A percentile compares a stretch with the other conserved stretches of the same genome.
phyloP scores from a whole-genome alignment of 2,797 vertebrate species.

The Lophius americanus region DNA sequence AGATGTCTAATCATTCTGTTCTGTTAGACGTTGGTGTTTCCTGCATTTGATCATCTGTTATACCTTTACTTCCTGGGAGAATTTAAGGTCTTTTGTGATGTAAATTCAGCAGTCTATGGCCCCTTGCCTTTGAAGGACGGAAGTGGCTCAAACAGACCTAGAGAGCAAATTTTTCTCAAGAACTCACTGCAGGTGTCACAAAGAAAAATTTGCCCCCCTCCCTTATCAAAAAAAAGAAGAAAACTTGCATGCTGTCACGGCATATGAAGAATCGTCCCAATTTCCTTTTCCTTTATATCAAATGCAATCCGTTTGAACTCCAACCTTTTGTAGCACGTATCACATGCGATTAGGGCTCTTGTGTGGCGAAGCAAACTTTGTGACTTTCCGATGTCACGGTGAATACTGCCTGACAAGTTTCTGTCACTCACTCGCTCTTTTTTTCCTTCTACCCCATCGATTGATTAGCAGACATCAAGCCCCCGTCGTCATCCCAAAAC shows the following conservation, averaged over 20 bases:
- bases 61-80: constrained; percentile 47
- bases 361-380: constrained; percentile 72
- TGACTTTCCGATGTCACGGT: constrained; percentile 74
- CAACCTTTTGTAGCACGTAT: constrained; percentile 68
- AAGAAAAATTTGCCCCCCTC: constrained; percentile 57
- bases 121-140: constrained; percentile 62
- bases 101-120: constrained; percentile 66
- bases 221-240: constrained; percentile 50
- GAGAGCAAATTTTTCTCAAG: constrained; percentile 60
- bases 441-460: constrained; percentile 57
- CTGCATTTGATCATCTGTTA: constrained; percentile 53
- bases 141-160: constrained; percentile 60
- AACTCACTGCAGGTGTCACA: constrained; percentile 67
- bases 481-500: constrained; percentile 70
- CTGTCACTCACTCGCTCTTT: constrained; percentile 66
- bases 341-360: constrained; percentile 76
- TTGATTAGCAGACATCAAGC: constrained; percentile 82
- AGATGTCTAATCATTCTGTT: constrained; percentile 28
- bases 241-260: constrained; percentile 53
- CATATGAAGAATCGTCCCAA: constrained; percentile 75
- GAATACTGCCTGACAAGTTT: constrained; percentile 76
- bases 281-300: constrained; percentile 72
- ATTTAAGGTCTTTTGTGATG: constrained; percentile 62
- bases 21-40: constrained; percentile 23
- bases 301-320: constrained; percentile 63